These are phyloP conservation scores for Amniataba percoides DNA, from an alignment of 2,797 vertebrate species.

Conservation along the genomic window DNA sequence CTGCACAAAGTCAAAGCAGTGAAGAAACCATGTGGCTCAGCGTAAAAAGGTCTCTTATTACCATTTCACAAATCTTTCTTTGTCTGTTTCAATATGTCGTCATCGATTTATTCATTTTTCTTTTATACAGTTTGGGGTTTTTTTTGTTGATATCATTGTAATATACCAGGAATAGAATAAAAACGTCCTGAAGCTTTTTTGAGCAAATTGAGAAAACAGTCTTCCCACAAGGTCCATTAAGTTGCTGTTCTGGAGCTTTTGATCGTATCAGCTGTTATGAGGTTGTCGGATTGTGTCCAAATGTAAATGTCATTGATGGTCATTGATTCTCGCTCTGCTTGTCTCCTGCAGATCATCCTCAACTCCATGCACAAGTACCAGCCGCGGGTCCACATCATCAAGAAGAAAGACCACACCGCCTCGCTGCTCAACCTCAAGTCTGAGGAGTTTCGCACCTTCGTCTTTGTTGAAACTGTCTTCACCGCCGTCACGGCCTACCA, in stretches of 20 bases:
- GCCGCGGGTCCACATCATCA: conserved; percentile 98
- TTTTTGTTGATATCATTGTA: background rate
- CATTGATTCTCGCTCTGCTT: background rate
- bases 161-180: background rate
- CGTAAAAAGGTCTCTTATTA: background rate
- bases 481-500: conserved; percentile 98
- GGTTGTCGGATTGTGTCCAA: no score
- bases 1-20: background rate
- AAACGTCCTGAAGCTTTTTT: background rate
- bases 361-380: conserved; percentile 99
- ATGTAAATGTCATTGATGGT: background rate
- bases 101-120: background rate
- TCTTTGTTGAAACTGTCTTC: conserved; percentile 97
- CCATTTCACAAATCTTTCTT: background rate
- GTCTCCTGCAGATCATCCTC: conserved; percentile 91
- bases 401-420: conserved; percentile 98
- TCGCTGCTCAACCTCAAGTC: conserved; percentile 98
- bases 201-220: background rate
- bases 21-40: background rate
- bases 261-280: background rate
- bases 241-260: background rate
- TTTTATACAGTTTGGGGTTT: background rate
- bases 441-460: conserved; percentile 97
- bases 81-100: background rate
- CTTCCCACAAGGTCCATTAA: background rate